phyloP scores from a whole-genome alignment of 2,888 invertebrate species.

The Schizotus pectinicornis region DNA sequence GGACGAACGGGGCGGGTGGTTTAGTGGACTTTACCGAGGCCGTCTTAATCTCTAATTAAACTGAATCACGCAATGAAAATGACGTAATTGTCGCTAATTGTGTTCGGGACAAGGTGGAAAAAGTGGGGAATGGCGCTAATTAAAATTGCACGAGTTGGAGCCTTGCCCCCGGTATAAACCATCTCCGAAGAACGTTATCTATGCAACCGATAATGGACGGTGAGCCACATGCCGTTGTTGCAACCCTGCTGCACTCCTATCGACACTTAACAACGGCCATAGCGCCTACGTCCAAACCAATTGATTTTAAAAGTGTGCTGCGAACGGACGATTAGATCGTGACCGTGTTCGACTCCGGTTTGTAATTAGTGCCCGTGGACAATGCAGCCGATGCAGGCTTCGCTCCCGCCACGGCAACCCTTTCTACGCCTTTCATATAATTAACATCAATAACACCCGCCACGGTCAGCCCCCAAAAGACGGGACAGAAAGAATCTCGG shows the following conservation, averaged over 20 bases:
- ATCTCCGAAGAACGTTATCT: conserved; percentile 16
- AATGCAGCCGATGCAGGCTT: conserved; percentile 5
- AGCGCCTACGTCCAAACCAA: conserved; percentile 30
- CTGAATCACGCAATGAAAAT: conserved; percentile 25
- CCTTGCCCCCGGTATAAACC: conserved; percentile 16
- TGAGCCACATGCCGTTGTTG: conserved; percentile 16
- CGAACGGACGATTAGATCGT: conserved; percentile 28
- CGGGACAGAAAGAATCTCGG: too few relatives aligned
- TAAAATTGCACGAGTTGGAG: conserved; percentile 17
- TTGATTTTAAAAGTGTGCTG: conserved; percentile 29
- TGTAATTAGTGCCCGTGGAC: conserved; percentile 25
- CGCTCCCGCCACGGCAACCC: neutral
- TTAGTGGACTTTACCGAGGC: too few relatives aligned
- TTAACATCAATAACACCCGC: neutral
- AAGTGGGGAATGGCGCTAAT: conserved; percentile 19
- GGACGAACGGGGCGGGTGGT: too few relatives aligned
- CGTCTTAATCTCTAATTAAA: conserved; percentile 23
- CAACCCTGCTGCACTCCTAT: conserved; percentile 22
- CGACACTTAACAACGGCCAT: conserved; percentile 25
- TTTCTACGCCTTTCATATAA: conserved; percentile 6
- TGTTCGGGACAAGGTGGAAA: conserved; percentile 15
- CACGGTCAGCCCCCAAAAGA: too few relatives aligned
- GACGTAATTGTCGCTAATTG: conserved; percentile 27
- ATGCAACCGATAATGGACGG: conserved; percentile 23
- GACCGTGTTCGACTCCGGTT: conserved; percentile 24